phyloP scores from a whole-genome alignment of 2,113 vertebrate genomes.

The Sarotherodon lohbergeri region DNA sequence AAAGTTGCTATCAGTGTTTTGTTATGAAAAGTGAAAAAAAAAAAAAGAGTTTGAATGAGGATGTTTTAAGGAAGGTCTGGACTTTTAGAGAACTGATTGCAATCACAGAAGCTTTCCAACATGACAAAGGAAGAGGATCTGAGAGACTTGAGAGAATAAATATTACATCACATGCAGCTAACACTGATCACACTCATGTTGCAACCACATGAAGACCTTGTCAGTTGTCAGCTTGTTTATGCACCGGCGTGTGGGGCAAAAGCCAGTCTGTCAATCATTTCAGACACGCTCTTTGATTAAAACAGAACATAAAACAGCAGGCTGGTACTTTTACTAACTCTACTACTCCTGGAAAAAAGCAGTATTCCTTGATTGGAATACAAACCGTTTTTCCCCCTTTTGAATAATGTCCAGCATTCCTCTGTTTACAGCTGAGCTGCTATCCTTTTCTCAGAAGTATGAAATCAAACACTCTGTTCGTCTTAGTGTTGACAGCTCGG shows the following conservation, averaged over 20 bases:
- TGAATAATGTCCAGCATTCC: background rate
- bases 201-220: background rate
- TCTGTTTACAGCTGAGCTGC: background rate
- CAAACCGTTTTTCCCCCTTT: background rate
- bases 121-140: background rate
- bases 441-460: background rate
- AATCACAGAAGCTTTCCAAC: background rate
- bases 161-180: conserved; percentile 1
- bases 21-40: background rate
- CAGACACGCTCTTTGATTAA: conserved; percentile 24
- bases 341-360: background rate
- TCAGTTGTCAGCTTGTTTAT: conserved; percentile 4
- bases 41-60: background rate
- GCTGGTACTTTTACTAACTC: background rate
- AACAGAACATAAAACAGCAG: conserved; percentile 5
- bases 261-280: conserved; percentile 12
- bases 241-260: background rate
- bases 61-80: background rate
- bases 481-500: background rate
- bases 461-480: background rate
- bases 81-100: background rate
- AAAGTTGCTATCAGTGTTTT: background rate
- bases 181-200: background rate
- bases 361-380: conserved; percentile 16
- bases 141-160: background rate